These are phyloP conservation scores for Gouania willdenowi DNA, from an alignment of 2,797 vertebrate genomes.

Conservation along the genomic window DNA sequence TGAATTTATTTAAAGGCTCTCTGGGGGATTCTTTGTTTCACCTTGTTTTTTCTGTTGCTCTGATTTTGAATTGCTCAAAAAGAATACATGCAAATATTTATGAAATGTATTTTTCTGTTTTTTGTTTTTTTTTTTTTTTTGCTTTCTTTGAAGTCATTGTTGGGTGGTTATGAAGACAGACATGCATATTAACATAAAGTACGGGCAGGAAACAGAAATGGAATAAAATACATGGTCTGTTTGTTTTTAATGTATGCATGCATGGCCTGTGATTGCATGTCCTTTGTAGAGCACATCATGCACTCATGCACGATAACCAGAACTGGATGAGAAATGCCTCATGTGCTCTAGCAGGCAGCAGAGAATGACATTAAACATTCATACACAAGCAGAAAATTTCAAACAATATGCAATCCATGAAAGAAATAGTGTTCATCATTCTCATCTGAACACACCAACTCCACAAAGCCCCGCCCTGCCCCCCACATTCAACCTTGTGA, in stretches of 20 bases:
- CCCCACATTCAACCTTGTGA: slow-evolving; percentile 3
- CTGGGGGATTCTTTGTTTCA: slow-evolving; percentile 36
- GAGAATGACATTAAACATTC: slow-evolving; percentile 56
- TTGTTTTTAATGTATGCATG: slow-evolving; percentile 23
- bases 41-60: neutral
- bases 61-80: too few relatives aligned
- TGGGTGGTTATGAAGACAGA: too few relatives aligned
- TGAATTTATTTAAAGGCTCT: slow-evolving; percentile 57
- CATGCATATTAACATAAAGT: slow-evolving; percentile 7
- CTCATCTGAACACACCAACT: slow-evolving; percentile 15
- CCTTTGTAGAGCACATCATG: slow-evolving; percentile 51
- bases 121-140: slow-evolving; percentile 9
- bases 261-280: slow-evolving; percentile 47
- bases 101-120: neutral
- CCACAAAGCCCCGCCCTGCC: neutral
- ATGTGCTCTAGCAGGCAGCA: slow-evolving; percentile 11
- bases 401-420: slow-evolving; percentile 54
- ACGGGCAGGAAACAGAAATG: neutral
- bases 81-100: too few relatives aligned
- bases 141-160: slow-evolving; percentile 18
- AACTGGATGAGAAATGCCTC: slow-evolving; percentile 50
- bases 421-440: slow-evolving; percentile 46
- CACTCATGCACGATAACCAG: slow-evolving; percentile 59
- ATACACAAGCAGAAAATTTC: slow-evolving; percentile 47
- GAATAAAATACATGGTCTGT: slow-evolving; percentile 6